These are phyloP conservation scores for Hydropotes inermis DNA, from an alignment of 2,113 vertebrate species.

Conservation along the genomic window DNA sequence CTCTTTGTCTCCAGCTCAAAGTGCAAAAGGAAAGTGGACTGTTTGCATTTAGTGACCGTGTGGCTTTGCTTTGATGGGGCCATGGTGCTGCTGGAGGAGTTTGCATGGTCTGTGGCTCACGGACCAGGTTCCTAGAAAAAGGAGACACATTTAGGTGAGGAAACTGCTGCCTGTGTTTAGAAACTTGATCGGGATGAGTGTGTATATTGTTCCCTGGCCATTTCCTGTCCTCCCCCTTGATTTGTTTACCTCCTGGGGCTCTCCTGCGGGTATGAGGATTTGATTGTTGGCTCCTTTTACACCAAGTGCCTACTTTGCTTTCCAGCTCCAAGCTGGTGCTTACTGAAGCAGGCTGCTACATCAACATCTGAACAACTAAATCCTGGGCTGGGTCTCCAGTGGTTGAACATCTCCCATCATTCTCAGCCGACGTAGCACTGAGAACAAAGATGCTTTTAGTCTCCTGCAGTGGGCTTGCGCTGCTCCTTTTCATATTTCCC, in stretches of 20 bases:
- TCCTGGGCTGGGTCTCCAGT: not conserved
- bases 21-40: not conserved
- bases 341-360: fast-evolving
- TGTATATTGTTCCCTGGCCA: not conserved
- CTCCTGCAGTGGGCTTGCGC: fast-evolving
- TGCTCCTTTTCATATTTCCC: not conserved
- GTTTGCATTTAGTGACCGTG: constrained; percentile 26
- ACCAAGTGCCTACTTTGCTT: not conserved
- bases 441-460: not conserved
- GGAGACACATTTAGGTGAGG: constrained; percentile 34
- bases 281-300: not conserved
- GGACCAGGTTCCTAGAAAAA: not conserved
- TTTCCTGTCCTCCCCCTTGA: not conserved
- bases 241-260: not conserved
- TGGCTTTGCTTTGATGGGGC: constrained; percentile 1
- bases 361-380: fast-evolving
- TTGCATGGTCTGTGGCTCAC: not conserved
- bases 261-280: not conserved
- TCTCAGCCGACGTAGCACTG: fast-evolving
- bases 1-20: not conserved
- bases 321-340: not conserved
- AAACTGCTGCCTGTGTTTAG: not conserved
- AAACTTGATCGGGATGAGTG: constrained; percentile 25
- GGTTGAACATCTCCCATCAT: not conserved
- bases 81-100: not conserved